Percentiles rank a stretch among this genome's conserved stretches.
Evolutionary conservation across 2,797 vertebrate genomes (phyloP).

Genomic region (Gallinago stenura): DNA sequence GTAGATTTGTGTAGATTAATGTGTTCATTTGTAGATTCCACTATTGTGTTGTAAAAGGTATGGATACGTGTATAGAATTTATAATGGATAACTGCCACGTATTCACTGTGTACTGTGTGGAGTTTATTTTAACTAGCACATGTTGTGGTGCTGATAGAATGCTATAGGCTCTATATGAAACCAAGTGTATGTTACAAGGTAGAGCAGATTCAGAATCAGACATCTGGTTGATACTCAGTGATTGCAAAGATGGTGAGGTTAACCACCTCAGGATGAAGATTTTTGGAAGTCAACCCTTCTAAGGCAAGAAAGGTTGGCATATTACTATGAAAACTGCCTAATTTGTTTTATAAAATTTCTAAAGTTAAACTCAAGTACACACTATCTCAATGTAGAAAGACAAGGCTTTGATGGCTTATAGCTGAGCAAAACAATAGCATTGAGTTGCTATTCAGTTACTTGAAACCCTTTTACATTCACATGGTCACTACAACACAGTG

Average conservation of each 20-base stretch:
- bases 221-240: not conserved
- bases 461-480: rapidly evolving
- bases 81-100: rapidly evolving
- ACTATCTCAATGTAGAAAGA: not conserved
- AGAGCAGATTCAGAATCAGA: not conserved
- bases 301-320: not conserved
- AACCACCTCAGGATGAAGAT: not conserved
- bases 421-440: not conserved
- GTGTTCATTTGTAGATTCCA: not conserved
- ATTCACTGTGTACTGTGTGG: not conserved
- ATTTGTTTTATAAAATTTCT: not conserved
- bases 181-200: not conserved
- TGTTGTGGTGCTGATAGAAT: not conserved
- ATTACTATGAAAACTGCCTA: not conserved
- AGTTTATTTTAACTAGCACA: not conserved
- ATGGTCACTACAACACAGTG: rapidly evolving
- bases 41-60: not conserved
- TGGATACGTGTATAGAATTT: not conserved
- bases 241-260: not conserved
- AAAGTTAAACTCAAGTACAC: not conserved
- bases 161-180: rapidly evolving
- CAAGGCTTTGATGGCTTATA: not conserved
- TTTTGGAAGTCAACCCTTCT: not conserved
- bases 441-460: not conserved
- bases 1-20: too few relatives aligned